A percentile compares a stretch with the other conserved stretches of the same genome.
phyloP scores from a whole-genome alignment of 1,140 invertebrate species.

The Aleiodes sp. region DNA sequence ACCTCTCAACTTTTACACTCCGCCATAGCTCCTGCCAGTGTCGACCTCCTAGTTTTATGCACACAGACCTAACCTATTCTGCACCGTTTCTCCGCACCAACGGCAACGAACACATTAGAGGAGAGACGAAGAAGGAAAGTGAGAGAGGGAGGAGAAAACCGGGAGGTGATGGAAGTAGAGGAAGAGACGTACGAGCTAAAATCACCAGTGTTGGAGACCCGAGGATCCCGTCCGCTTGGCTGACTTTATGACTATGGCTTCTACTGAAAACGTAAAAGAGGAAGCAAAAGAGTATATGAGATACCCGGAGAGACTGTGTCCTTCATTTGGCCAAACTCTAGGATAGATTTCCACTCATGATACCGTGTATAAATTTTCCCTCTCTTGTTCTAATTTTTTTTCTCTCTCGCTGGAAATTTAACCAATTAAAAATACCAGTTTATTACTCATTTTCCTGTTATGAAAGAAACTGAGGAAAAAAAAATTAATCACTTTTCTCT shows the following conservation, averaged over 20 bases:
- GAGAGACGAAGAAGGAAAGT: not conserved
- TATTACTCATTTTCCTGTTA: too few relatives aligned
- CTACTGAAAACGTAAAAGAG: slow-evolving; percentile 42
- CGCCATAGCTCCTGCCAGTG: not conserved
- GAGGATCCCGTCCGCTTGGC: slow-evolving; percentile 47
- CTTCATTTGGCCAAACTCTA: not conserved
- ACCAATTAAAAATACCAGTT: too few relatives aligned
- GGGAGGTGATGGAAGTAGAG: not conserved
- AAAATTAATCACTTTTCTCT: too few relatives aligned
- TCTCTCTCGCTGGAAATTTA: too few relatives aligned
- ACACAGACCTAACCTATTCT: slow-evolving; percentile 2
- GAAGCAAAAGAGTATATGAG: slow-evolving; percentile 7
- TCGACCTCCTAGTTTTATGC: slow-evolving; percentile 13
- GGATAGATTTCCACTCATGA: slow-evolving; percentile 2
- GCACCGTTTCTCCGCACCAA: not conserved
- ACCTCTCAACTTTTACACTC: not conserved
- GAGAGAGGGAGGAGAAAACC: not conserved
- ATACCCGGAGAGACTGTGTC: slow-evolving; percentile 9
- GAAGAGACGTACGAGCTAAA: slow-evolving; percentile 4
- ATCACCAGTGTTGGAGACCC: not conserved
- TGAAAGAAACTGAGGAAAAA: too few relatives aligned
- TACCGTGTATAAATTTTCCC: too few relatives aligned
- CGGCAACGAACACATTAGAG: too few relatives aligned
- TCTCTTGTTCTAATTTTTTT: too few relatives aligned
- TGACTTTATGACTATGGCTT: slow-evolving; percentile 58